Evolutionary conservation across 2,888 invertebrate genomes (phyloP), one percentile per base, ranked within the genome.

Genomic region (Dysmachus trigonus): DNA sequence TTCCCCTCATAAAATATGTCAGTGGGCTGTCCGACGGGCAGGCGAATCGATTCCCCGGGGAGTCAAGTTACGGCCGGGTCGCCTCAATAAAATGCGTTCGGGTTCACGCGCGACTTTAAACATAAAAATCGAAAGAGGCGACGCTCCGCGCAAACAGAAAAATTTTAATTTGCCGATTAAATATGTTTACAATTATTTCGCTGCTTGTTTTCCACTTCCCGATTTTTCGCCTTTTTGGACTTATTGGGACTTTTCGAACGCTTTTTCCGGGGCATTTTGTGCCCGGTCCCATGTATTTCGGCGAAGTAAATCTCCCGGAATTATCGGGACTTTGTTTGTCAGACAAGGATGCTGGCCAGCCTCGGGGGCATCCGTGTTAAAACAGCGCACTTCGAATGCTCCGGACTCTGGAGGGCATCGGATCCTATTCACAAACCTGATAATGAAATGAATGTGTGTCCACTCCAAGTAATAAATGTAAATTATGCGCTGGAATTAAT

Each of bases 321-420:
- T 87, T 87, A 87, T 87, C 87, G 77, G 87, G 85, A 83, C 87
- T 87, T 87, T 87, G 87, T 87, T 87, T 82, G 85, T 85, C 82
- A 82, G 85, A 83, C 77, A 86, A 74, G 38, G 53, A 77, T 5
- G 33, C 35, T 53, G 62, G 47, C 47, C 22, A 18, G 83, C 38
- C 72, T n/a, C 22, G 13, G 15, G 10, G 27, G 30, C 38, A 35
- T 38, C 27, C 41, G 83, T 81, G 81, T 81, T 81, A 81, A 72
- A 83, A 83, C 72, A 82, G 71, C 73, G 73, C n/a, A 8, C 18
- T 10, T 1, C 72, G 72, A 72, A n/a, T 71, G 72, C 38, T 72
- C 72, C 51, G 35, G 27, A 41, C 38, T 72, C 72, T 30, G 35
- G 27, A 41, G 38, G 18, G 62, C 62, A 72, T 72, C 33, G 83